Evolutionary conservation across 1,140 invertebrate genomes (phyloP).

Genomic region (Drosophila obscura): DNA sequence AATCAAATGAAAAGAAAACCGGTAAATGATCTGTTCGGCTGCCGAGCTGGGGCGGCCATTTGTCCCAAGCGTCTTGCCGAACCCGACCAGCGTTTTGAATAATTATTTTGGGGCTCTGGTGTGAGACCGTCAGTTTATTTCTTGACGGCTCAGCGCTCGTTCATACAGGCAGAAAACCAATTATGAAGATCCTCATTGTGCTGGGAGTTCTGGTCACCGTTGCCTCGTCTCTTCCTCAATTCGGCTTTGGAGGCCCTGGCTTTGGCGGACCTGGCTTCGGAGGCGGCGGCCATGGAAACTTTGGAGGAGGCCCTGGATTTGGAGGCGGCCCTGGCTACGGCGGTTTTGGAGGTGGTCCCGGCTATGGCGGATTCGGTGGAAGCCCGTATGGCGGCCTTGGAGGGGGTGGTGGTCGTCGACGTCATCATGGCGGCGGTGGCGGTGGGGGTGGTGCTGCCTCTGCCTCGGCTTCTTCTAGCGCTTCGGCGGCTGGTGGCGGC

Average conservation of each 20-base stretch:
- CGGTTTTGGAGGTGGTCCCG: not conserved
- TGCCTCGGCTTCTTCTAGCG: constrained; percentile 32
- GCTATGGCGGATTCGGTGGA: constrained; percentile 27
- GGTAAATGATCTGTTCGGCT: constrained; percentile 36
- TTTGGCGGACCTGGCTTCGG: not conserved
- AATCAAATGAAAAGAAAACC: constrained; percentile 59
- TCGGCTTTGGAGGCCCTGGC: constrained; percentile 5
- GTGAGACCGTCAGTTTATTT: constrained; percentile 56
- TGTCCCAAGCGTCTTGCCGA: constrained; percentile 26
- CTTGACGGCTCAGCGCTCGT: constrained; percentile 24
- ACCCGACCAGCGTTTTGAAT: constrained; percentile 29
- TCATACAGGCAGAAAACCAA: constrained; percentile 6
- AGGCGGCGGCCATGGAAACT: constrained; percentile 7
- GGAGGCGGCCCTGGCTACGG: constrained; percentile 16
- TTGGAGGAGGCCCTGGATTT: too few species aligned
- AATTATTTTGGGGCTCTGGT: constrained; percentile 47
- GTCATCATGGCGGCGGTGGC: constrained; percentile 20
- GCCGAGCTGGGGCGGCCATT: constrained; percentile 31
- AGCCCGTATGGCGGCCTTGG: constrained; percentile 6
- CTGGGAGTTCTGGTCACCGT: constrained; percentile 50
- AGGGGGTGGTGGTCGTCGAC: constrained; percentile 3
- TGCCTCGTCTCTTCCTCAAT: constrained; percentile 50
- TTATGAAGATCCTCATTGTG: constrained; percentile 69
- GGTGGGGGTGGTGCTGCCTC: constrained; percentile 9
- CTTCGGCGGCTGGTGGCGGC: constrained; percentile 28